Percentiles rank a stretch among this genome's conserved stretches.
Evolutionary conservation across 2,888 invertebrate genomes (phyloP).

Genomic region (Polyommatus iphigenia): DNA sequence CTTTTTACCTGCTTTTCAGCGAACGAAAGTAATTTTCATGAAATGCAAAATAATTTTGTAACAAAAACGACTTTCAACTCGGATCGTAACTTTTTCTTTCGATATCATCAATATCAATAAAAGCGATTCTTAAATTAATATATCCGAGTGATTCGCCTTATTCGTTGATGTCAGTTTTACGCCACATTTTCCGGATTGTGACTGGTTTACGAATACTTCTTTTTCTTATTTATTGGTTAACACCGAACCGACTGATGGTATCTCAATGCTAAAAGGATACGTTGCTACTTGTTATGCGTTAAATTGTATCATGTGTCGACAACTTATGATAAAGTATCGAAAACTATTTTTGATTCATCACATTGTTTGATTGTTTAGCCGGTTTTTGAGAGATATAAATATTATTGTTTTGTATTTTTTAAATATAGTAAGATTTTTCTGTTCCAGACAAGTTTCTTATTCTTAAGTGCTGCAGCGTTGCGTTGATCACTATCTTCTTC

Average conservation of each 20-base stretch:
- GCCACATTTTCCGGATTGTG: constrained; percentile 21
- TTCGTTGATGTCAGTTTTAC: constrained; percentile 19
- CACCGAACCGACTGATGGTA: not conserved
- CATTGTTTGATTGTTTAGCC: not conserved
- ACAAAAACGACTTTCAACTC: not conserved
- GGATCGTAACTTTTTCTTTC: not conserved
- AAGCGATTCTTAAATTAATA: constrained; percentile 11
- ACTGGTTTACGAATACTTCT: constrained; percentile 5
- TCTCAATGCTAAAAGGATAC: not conserved
- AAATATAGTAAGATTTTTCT: too few relatives aligned
- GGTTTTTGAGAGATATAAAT: too few relatives aligned
- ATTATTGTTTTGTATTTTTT: too few relatives aligned
- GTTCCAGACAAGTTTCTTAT: too few relatives aligned
- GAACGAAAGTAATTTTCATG: not conserved
- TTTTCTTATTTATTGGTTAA: constrained; percentile 21
- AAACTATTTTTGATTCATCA: not conserved
- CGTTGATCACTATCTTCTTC: too few relatives aligned
- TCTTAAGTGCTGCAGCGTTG: too few relatives aligned
- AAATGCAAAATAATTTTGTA: not conserved
- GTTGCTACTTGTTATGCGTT: not conserved
- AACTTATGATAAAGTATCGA: not conserved
- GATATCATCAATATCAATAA: constrained; percentile 3
- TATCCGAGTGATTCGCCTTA: not conserved
- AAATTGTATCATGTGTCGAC: not conserved
- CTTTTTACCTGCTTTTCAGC: not conserved